A percentile compares a stretch with the other conserved stretches of the same genome.
phyloP scores from a whole-genome alignment of 2,797 vertebrate species.

The Enteromius trimaculatus region DNA sequence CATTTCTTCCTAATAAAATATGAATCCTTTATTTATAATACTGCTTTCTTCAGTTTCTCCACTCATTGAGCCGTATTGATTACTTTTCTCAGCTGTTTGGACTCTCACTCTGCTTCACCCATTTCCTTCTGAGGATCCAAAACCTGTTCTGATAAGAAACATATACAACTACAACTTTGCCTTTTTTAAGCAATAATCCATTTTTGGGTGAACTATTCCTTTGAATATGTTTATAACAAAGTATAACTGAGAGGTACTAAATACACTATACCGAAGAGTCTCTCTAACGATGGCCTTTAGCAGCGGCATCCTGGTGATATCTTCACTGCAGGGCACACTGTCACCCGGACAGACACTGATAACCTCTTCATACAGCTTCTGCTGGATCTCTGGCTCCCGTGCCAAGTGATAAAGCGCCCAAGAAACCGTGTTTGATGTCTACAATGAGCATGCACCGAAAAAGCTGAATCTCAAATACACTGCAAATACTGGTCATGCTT shows the following conservation, averaged over 20 bases:
- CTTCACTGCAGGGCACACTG: constrained; percentile 69
- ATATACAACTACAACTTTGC: not conserved
- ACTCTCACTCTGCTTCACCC: not conserved
- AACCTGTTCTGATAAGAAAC: not conserved
- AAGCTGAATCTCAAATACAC: not conserved
- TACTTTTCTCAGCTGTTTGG: not conserved
- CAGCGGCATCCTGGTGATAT: constrained; percentile 75
- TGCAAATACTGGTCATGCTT: not conserved
- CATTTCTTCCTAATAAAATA: not conserved
- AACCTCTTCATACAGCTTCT: constrained; percentile 76
- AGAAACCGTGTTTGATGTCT: constrained; percentile 84
- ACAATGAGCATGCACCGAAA: constrained; percentile 14
- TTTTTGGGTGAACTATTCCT: not conserved
- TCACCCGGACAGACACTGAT: constrained; percentile 71
- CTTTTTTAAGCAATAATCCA: not conserved
- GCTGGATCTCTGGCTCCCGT: constrained; percentile 73
- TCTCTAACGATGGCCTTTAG: constrained; percentile 80
- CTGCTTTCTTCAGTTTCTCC: not conserved
- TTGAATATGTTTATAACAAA: not conserved
- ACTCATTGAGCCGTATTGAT: not conserved
- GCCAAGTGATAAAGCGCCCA: constrained; percentile 80
- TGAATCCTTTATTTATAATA: not conserved
- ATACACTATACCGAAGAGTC: constrained; percentile 74
- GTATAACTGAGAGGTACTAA: not conserved
- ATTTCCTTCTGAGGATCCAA: not conserved